Evolutionary conservation across 1,140 invertebrate genomes (phyloP), one percentile per base, ranked within the genome.

Genomic region (Epicauta chinensis): DNA sequence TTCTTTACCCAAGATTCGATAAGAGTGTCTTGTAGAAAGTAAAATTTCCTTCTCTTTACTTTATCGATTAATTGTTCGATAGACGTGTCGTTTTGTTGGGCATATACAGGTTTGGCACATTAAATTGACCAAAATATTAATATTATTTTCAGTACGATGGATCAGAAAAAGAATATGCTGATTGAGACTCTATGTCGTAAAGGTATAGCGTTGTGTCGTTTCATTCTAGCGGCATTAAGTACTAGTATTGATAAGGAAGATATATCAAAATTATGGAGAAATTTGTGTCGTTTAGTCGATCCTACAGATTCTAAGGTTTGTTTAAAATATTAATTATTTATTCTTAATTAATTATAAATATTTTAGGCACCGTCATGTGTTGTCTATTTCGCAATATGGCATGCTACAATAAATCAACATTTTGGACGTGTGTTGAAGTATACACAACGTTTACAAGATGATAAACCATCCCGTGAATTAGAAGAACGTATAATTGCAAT

Each of bases 371-470:
- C 56, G 3, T 42, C 53, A 11, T 63, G 88, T 80, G 79, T 83
- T 5, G 74, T 87, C 17, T 78, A 82, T 58, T 88, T 94, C 63
- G 78, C 81, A 3, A 72, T 92, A 23, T 91, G 87, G 82, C 88
- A 96, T 68, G 83, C 87, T 11, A 79, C 84, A 59, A 77, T 83
- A 4, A 73, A 87, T 60, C 75, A 80, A 56, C 87, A 93, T 43
- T 89, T 86, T 71, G 92, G 90, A 0, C 80, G 86, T 45, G 82
- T 88, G 41, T 66, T 91, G 36, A 91, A 91, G 69, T 76, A 87
- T 43, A 68, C 93, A 7, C 64, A 75, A 15, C 89, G 88, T 66
- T 77, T 86, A 53, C 77, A 81, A 36, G 93, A 96, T 59, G 91
- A 95, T 32, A 85, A 88, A 60, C 76, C 81, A 4, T 73, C 75